phyloP scores from a whole-genome alignment of 35 echinoderm and acorn worm species.

The Nesometra sesokonis region DNA sequence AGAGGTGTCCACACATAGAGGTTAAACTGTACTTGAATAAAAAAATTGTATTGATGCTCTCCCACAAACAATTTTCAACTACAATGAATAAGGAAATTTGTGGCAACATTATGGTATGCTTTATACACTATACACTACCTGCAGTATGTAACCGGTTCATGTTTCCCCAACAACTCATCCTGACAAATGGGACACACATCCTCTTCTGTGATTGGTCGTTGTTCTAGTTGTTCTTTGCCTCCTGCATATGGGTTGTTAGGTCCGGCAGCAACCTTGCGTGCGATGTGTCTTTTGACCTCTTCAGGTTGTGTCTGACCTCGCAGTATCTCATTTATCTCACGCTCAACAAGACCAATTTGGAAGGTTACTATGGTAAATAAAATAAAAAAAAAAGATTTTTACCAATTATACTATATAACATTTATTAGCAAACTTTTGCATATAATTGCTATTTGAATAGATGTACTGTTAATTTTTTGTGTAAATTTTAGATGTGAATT shows the following conservation, averaged over 20 bases:
- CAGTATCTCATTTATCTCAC: conserved; percentile 88
- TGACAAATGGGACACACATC: conserved; percentile 96
- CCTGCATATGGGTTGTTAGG: conserved; percentile 8
- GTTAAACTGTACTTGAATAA: too few species aligned
- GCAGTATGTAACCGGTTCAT: conserved; percentile 93
- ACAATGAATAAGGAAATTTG: too few species aligned
- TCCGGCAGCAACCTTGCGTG: background rate
- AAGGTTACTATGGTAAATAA: conserved; percentile 48
- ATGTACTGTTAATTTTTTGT: too few species aligned
- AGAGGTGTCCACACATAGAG: too few species aligned
- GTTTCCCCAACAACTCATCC: conserved; percentile 70
- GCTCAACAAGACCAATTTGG: conserved; percentile 75
- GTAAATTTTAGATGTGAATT: too few species aligned
- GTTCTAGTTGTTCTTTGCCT: conserved; percentile 46
- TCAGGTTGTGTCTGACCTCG: conserved; percentile 48
- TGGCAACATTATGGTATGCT: too few species aligned
- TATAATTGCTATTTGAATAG: too few species aligned
- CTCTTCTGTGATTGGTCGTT: conserved; percentile 78
- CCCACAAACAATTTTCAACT: too few species aligned
- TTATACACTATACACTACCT: too few species aligned
- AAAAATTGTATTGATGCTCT: too few species aligned
- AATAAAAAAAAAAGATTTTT: background rate
- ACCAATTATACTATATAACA: background rate
- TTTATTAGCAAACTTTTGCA: too few species aligned
- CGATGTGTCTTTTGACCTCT: conserved; percentile 2